Base-by-base conservation (phyloP, 2,113 vertebrate species). In the Calyptommatus sinebrachiatus region DNA sequence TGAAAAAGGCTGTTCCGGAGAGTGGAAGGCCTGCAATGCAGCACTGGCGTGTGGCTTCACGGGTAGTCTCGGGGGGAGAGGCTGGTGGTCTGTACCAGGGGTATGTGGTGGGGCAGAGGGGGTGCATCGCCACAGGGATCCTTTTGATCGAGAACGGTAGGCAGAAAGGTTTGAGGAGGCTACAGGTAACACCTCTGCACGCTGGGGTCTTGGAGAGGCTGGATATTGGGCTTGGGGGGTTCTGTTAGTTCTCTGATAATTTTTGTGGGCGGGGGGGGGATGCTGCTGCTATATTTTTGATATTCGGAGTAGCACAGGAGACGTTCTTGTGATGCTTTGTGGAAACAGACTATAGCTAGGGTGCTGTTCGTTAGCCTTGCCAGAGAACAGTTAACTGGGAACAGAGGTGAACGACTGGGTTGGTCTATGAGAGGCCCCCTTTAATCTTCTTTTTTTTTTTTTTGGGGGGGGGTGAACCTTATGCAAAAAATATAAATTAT, bases 11-110 rank as follows among this genome's bases (percentile, higher is more conserved):
- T 71, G 45, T 26, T 14, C 22, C 2, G 29, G 22, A 45, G 46
- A 45, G 48, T 53, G 57, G 46, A 66, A 21, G 35, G 70, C 76
- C 35, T 73, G 71, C 70, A 73, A 70, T 81, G 73, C 66, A 74
- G 66, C 10, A 26, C 7, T 21, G 76, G 77, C 63, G 66, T 22
- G 14, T 68, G 62, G 18, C 60, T 63, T 50, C 45, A 10, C 35
- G 35, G 35, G 16, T 21, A 24, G 26, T 24, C 14, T 35, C 2
- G 41, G 8, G 48, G 48, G 21, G 31, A 29, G 16, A 10, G 45
- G 2, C 41, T 20, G 46, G 20, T 6, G 35, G 35, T 16, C 12
- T 61, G 48, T 41, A 2, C 5, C 16, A 7, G n/a, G 76, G 24
- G 28, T 18, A 67, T 57, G 65, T 28, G n/a, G 74, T 28, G 24